Base-by-base conservation (phyloP, 2,113 vertebrate genomes). In the Thalassarche chlororhynchos region DNA sequence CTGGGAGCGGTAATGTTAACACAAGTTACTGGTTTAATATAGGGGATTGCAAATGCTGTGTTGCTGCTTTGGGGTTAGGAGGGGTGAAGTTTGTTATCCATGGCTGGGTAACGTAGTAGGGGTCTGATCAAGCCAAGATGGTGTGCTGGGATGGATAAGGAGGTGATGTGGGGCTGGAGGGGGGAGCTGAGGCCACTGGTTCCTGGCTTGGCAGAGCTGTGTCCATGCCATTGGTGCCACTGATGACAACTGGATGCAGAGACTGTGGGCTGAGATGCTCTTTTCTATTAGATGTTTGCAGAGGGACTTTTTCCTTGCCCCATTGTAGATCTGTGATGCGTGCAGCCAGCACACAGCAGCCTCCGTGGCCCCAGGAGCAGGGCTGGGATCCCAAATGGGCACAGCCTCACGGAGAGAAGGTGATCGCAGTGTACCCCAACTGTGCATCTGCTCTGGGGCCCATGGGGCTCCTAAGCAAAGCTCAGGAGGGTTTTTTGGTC, bases 341-440 rank as follows among this genome's bases (percentile, higher is more conserved):
- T 12, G 46, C 21, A 47, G 19, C 57, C 42, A n/a, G 78, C 36
- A 31, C 44, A 24, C 38, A 42, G 44, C 32, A 57, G 46, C 54
- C 8, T 76, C 38, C 24, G 31, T 8, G 28, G 75, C 19, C 15
- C 2, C 0, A 5, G 72, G 26, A 58, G 47, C 34, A 21, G 74
- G 36, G 26, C 60, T 79, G 71, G 36, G 58, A 51, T 66, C 46
- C 60, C 54, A 42, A 57, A 38, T 0, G 3, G 28, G 17, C 25
- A 38, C 29, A 6, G 5, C 4, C 31, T 15, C 21, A 14, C 15
- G 5, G 17, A 24, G 55, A 21, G n/a, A 23, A 29, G 54, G 32
- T 9, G 24, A 17, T n/a, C 0, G 0, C 40, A 17, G 34, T 8
- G 52, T 42, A 20, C 7, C 16, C 31, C 14, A 60, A 0, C 15